Evolutionary conservation across 2,888 invertebrate genomes (phyloP).

Genomic region (Parnassius smintheus): DNA sequence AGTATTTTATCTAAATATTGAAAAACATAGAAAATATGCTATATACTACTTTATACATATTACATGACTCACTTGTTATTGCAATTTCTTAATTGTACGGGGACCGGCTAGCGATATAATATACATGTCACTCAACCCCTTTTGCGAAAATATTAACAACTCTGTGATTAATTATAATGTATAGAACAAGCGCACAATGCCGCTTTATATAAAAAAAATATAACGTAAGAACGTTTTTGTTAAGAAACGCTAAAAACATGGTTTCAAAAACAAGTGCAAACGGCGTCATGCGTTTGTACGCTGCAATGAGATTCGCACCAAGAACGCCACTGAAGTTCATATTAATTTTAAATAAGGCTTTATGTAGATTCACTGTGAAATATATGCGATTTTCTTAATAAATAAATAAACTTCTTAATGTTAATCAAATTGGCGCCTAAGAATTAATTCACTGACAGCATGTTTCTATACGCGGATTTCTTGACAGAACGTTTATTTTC

Average conservation of each 20-base stretch:
- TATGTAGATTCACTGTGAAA: constrained; percentile 9
- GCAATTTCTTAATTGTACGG: constrained; percentile 67
- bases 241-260: too few relatives aligned
- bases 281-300: not conserved
- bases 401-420: not conserved
- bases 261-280: not conserved
- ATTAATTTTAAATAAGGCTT: constrained; percentile 8
- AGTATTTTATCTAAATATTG: constrained; percentile 75
- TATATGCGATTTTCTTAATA: not conserved
- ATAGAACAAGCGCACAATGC: constrained; percentile 2
- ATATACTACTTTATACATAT: constrained; percentile 72
- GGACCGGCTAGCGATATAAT: constrained; percentile 39
- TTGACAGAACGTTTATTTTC: not conserved
- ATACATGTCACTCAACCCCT: constrained; percentile 25
- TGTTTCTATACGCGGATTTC: constrained; percentile 18
- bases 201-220: not conserved
- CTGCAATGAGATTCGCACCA: constrained; percentile 18
- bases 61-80: constrained; percentile 74
- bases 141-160: constrained; percentile 21
- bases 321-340: constrained; percentile 6
- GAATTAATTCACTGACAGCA: constrained; percentile 23
- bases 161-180: constrained; percentile 23
- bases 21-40: constrained; percentile 75
- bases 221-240: too few relatives aligned
- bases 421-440: too few relatives aligned